These are phyloP conservation scores for Tokudaia tokunoshimensis DNA, from an alignment of 2,797 vertebrate genomes.

Conservation along the genomic window DNA sequence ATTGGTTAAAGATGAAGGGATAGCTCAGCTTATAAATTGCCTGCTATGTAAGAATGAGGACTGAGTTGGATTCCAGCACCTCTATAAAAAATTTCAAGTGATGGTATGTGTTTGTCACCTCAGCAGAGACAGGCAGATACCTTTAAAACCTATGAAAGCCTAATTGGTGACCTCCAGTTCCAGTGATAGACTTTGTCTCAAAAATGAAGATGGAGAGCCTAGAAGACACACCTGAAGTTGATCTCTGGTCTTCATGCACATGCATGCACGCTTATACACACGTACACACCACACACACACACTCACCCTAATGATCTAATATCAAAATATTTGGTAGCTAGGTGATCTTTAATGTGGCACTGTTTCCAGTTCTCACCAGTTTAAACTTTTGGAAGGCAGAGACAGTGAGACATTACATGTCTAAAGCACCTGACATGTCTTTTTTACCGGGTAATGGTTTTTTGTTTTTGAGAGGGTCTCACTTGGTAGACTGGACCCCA, in stretches of 20 bases:
- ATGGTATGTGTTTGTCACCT: no score
- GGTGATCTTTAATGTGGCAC: no score
- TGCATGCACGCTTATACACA: neutral
- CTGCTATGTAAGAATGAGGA: neutral
- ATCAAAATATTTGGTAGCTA: no score
- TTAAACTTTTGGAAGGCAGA: no score
- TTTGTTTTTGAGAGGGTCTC: neutral
- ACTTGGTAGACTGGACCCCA: neutral
- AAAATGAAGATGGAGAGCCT: neutral
- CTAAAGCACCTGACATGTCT: neutral
- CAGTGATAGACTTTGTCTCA: neutral
- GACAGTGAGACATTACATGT: neutral
- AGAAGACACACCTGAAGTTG: neutral
- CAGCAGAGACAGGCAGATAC: neutral
- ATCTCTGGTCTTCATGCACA: neutral
- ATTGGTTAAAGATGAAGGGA: neutral
- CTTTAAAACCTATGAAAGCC: neutral
- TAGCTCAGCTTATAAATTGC: neutral
- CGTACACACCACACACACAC: no score
- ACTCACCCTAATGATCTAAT: neutral
- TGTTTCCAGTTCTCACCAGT: no score
- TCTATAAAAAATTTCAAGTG: neutral
- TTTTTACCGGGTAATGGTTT: neutral
- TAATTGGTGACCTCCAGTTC: neutral
- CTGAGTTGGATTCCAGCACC: neutral